Conservation (phyloP, 1,140 invertebrate species). For the Polyergus mexicanus region DNA sequence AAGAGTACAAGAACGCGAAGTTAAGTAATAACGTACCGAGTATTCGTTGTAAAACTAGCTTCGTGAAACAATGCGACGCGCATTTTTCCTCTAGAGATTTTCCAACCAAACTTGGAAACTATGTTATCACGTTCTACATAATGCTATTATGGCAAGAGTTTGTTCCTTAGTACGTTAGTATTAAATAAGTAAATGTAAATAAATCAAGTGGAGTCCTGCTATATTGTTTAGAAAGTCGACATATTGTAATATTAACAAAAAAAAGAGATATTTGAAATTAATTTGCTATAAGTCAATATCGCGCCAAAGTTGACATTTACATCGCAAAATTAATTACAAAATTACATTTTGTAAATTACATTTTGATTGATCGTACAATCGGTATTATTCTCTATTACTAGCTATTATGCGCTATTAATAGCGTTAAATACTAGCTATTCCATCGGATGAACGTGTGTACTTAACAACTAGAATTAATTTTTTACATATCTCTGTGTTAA, state of each 20-base stretch:
- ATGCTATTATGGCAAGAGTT: not conserved
- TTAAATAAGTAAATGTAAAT: conserved; percentile 24
- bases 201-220: not conserved
- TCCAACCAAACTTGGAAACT: not conserved
- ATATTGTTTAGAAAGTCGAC: not conserved
- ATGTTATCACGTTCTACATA: conserved; percentile 23
- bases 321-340: not conserved
- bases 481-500: not conserved
- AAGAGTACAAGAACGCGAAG: conserved; percentile 34
- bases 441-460: not conserved
- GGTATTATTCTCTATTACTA: not conserved
- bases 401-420: conserved; percentile 1
- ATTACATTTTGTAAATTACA: not conserved
- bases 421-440: not conserved
- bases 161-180: not conserved
- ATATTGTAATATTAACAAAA: not conserved
- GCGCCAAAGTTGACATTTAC: not conserved
- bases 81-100: conserved; percentile 43
- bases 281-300: not conserved
- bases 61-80: conserved; percentile 45
- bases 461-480: not conserved
- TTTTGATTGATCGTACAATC: not conserved
- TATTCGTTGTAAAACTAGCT: conserved; percentile 41
- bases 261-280: conserved; percentile 9
- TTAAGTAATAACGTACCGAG: conserved; percentile 45